Conservation (phyloP, 2,888 invertebrate species). For the Cyclophora punctaria region DNA sequence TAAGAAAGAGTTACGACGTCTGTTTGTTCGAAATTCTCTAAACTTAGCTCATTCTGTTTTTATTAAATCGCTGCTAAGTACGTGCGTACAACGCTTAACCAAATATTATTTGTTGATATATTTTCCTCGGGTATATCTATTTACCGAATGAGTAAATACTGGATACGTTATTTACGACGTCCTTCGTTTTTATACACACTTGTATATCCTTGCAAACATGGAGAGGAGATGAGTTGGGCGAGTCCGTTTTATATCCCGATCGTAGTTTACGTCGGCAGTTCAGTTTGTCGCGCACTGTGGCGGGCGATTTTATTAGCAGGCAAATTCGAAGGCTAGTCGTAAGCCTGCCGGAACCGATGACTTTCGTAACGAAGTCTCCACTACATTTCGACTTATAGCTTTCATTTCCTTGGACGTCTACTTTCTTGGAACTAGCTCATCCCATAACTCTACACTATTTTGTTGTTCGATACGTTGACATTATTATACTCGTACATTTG, state of each 20-base stretch:
- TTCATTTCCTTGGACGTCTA: constrained; percentile 48
- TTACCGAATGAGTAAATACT: constrained; percentile 18
- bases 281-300: constrained; percentile 38
- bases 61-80: constrained; percentile 3
- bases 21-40: constrained; percentile 22
- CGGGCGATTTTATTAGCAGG: constrained; percentile 57
- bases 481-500: too few species aligned
- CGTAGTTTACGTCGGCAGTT: constrained; percentile 39
- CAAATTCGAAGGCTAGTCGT: constrained; percentile 56
- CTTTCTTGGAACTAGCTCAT: constrained; percentile 18
- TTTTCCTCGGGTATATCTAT: constrained; percentile 1
- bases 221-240: constrained; percentile 55
- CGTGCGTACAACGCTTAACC: background rate
- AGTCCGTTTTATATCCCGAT: constrained; percentile 50
- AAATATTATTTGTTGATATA: constrained; percentile 7
- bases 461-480: constrained; percentile 3
- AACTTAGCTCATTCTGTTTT: constrained; percentile 21
- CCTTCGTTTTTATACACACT: constrained; percentile 24
- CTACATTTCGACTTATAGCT: constrained; percentile 46
- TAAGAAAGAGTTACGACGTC: constrained; percentile 26
- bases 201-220: constrained; percentile 42
- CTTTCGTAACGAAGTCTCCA: constrained; percentile 44
- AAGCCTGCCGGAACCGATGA: constrained; percentile 47
- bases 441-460: constrained; percentile 6
- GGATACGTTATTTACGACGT: constrained; percentile 22